These are phyloP conservation scores for Tyria jacobaeae DNA, from an alignment of 2,888 invertebrate genomes.

Conservation along the genomic window DNA sequence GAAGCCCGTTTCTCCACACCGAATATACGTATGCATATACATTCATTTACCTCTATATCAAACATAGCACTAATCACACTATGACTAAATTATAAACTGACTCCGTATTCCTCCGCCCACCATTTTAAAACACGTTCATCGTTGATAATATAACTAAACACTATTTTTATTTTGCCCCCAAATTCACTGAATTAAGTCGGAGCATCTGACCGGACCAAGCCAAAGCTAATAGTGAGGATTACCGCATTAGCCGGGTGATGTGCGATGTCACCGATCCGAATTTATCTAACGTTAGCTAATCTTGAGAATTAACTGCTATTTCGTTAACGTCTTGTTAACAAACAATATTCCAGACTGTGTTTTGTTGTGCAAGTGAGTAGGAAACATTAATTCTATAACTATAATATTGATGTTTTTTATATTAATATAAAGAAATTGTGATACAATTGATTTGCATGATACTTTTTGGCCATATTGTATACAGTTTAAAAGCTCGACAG, in stretches of 20 bases:
- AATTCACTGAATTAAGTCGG: not conserved
- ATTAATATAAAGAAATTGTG: too few relatives aligned
- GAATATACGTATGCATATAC: too few relatives aligned
- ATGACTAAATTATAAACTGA: too few relatives aligned
- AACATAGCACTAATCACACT: too few relatives aligned
- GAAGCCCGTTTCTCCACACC: too few relatives aligned
- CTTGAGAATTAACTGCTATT: constrained; percentile 30
- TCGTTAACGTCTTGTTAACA: not conserved
- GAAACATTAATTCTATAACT: not conserved
- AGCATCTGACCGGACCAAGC: not conserved
- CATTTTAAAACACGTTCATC: not conserved
- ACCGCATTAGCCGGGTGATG: constrained; percentile 18
- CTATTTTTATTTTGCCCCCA: not conserved
- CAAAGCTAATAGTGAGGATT: constrained; percentile 24
- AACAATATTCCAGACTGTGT: not conserved
- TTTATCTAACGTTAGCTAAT: constrained; percentile 25
- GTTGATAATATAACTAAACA: too few relatives aligned
- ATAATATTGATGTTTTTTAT: too few relatives aligned
- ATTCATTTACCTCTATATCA: too few relatives aligned
- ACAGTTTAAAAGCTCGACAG: too few relatives aligned
- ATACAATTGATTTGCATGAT: too few relatives aligned
- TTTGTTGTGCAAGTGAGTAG: not conserved
- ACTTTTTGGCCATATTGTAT: too few relatives aligned
- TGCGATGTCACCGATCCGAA: constrained; percentile 22
- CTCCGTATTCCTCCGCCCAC: too few relatives aligned